Percentiles rank a stretch among this genome's conserved stretches.
Conservation (phyloP, 2,888 invertebrate species). For the Coelinius sp. region DNA sequence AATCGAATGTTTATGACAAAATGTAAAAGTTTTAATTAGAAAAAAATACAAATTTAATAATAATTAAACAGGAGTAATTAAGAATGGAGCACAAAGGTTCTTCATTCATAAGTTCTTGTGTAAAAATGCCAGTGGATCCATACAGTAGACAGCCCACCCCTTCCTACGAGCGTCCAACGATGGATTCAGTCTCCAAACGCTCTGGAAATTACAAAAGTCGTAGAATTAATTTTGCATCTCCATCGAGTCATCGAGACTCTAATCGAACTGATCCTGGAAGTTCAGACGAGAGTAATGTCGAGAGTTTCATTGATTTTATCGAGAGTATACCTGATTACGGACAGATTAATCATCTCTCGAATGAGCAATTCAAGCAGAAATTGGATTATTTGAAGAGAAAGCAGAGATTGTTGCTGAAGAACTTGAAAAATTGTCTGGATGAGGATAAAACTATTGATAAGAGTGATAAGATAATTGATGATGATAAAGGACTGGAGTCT, state of each 20-base stretch:
- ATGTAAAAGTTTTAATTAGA: neutral
- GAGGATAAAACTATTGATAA: constrained; percentile 54
- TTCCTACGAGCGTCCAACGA: constrained; percentile 75
- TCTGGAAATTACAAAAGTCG: constrained; percentile 56
- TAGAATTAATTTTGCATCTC: constrained; percentile 62
- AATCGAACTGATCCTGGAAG: constrained; percentile 20
- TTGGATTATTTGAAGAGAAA: constrained; percentile 78
- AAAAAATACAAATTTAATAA: constrained; percentile 27
- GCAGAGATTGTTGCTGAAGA: constrained; percentile 72
- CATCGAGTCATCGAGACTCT: constrained; percentile 34
- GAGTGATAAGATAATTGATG: constrained; percentile 33
- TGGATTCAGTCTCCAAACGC: constrained; percentile 43
- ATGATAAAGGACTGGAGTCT: constrained; percentile 31
- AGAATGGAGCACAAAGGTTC: constrained; percentile 73
- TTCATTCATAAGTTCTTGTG: constrained; percentile 80
- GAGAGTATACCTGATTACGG: constrained; percentile 86
- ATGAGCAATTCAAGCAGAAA: constrained; percentile 82
- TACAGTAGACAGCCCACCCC: constrained; percentile 81
- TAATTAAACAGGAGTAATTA: neutral
- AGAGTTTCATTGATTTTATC: constrained; percentile 80
- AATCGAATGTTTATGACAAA: neutral
- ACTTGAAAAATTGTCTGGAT: constrained; percentile 67
- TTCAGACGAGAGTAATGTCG: constrained; percentile 70
- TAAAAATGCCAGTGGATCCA: constrained; percentile 82
- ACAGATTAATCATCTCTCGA: constrained; percentile 82